Percentiles rank a stretch among this genome's conserved stretches.
These are phyloP conservation scores for Cylindroiulus punctatus DNA, from an alignment of 2,888 invertebrate genomes.

Conservation along the genomic window DNA sequence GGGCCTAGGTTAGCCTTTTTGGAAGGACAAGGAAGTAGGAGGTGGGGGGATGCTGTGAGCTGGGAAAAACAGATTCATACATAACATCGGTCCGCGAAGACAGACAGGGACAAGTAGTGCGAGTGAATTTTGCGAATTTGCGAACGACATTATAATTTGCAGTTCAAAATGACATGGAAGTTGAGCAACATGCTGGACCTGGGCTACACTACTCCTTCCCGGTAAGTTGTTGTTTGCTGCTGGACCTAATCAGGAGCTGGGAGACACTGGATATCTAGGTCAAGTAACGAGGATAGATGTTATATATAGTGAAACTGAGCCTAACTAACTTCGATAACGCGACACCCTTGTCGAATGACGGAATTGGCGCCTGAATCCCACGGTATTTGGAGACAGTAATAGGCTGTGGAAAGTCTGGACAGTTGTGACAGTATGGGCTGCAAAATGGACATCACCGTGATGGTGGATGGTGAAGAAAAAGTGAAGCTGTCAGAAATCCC, in stretches of 20 bases:
- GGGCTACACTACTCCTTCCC: constrained; percentile 56
- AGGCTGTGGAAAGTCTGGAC: neutral
- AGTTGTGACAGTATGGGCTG: neutral
- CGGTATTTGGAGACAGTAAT: neutral
- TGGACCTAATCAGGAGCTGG: neutral
- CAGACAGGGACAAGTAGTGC: constrained; percentile 36
- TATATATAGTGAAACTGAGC: constrained; percentile 8
- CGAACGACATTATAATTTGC: neutral
- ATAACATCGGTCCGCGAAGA: constrained; percentile 6
- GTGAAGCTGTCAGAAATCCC: too few species aligned
- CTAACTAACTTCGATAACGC: neutral
- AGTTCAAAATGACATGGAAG: constrained; percentile 51
- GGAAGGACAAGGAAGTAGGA: constrained; percentile 36
- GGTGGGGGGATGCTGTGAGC: constrained; percentile 6
- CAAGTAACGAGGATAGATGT: neutral
- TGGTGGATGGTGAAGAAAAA: too few species aligned
- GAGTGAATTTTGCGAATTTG: constrained; percentile 20
- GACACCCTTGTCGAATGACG: neutral
- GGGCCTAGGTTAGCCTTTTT: constrained; percentile 45
- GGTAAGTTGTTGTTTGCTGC: constrained; percentile 45
- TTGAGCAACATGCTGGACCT: constrained; percentile 56
- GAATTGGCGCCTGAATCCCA: neutral
- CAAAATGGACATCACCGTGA: too few species aligned
- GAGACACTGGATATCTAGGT: neutral
- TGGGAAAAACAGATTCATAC: constrained; percentile 20